Conservation (phyloP, 2,797 vertebrate species). For the Ptychobarbus kaznakovi region DNA sequence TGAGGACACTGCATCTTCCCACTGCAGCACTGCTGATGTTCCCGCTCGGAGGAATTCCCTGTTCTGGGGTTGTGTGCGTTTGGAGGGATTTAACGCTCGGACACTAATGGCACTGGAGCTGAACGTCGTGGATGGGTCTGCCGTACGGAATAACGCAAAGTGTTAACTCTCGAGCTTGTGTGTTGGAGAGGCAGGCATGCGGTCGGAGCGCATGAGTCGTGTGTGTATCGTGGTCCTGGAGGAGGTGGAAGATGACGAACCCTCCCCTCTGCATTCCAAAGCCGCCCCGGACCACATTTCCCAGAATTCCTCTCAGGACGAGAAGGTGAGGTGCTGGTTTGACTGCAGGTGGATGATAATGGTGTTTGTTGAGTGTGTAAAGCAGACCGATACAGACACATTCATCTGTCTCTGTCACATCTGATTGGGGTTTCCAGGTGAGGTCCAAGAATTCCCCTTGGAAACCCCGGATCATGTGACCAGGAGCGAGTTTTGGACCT, state of each 20-base stretch:
- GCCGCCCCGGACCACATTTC: conserved; percentile 77
- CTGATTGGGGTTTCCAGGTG: background rate
- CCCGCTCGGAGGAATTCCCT: conserved; percentile 34
- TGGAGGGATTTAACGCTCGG: background rate
- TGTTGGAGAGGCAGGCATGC: conserved; percentile 49
- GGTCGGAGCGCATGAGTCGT: conserved; percentile 91
- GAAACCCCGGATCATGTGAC: background rate
- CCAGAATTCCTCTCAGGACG: conserved; percentile 73
- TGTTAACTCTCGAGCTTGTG: background rate
- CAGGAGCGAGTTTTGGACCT: background rate
- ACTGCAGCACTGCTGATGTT: conserved; percentile 51
- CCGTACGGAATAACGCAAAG: background rate
- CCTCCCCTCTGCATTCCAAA: conserved; percentile 84
- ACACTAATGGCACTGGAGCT: background rate
- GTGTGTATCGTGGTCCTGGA: conserved; percentile 99
- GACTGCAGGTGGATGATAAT: conserved; percentile 3
- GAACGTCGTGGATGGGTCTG: background rate
- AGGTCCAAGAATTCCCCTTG: background rate
- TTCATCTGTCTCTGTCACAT: background rate
- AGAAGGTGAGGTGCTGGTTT: conserved; percentile 79
- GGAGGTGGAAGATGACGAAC: conserved; percentile 98
- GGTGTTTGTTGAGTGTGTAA: background rate
- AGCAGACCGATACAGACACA: conserved; percentile 13
- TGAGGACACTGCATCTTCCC: conserved; percentile 10
- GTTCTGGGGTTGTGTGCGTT: background rate